These are phyloP conservation scores for Hydrocynus forskahlii DNA, from an alignment of 2,797 vertebrate genomes.

Conservation along the genomic window DNA sequence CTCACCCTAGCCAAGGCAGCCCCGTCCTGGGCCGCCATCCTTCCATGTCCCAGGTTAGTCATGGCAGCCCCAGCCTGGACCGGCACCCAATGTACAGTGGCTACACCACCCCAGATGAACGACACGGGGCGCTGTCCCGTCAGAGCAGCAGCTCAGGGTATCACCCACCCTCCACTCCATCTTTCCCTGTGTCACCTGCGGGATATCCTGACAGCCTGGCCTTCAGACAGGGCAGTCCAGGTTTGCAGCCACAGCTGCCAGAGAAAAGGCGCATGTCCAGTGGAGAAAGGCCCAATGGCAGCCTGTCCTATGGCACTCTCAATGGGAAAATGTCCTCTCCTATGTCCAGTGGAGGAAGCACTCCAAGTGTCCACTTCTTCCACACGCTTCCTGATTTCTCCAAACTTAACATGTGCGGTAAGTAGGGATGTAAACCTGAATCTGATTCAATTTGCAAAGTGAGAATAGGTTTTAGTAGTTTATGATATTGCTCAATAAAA, in stretches of 20 bases:
- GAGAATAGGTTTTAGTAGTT: too few species aligned
- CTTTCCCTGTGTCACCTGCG: constrained; percentile 88
- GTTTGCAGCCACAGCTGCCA: constrained; percentile 83
- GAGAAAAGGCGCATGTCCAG: constrained; percentile 94
- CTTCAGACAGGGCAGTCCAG: constrained; percentile 87
- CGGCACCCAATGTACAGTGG: constrained; percentile 87
- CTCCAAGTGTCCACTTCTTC: constrained; percentile 81
- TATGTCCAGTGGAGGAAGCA: constrained; percentile 79
- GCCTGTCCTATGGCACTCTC: constrained; percentile 86
- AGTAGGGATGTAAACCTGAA: constrained; percentile 30
- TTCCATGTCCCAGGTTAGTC: constrained; percentile 60
- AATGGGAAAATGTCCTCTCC: constrained; percentile 91
- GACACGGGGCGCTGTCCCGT: constrained; percentile 85
- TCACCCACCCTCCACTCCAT: constrained; percentile 93
- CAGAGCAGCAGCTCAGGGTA: constrained; percentile 96
- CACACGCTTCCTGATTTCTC: constrained; percentile 96
- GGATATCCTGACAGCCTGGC: constrained; percentile 81
- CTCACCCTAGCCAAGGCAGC: constrained; percentile 73
- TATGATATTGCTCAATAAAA: too few species aligned
- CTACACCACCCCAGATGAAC: constrained; percentile 88
- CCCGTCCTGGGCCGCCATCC: constrained; percentile 78
- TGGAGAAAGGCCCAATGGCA: constrained; percentile 86
- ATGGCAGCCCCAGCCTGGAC: constrained; percentile 86
- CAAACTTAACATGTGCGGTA: constrained; percentile 92
- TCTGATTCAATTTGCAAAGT: too few species aligned